Evolutionary conservation across 2,113 vertebrate species (phyloP).

Genomic region (Tretioscincus oriximinensis): DNA sequence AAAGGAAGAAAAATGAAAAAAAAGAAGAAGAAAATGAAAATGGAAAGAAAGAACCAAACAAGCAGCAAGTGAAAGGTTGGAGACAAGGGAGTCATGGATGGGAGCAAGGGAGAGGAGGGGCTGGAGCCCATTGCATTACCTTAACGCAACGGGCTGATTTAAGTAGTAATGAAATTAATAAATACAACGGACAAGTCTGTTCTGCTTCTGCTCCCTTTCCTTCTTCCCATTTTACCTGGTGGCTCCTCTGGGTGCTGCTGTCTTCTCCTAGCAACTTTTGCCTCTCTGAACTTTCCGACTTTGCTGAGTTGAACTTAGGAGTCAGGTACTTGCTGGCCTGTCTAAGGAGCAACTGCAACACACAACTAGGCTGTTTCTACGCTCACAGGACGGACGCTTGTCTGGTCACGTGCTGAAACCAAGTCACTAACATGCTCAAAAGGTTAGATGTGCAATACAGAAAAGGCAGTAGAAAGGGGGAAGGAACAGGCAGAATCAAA

Average conservation of each 20-base stretch:
- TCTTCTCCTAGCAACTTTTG: constrained; percentile 57
- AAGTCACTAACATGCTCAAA: neutral
- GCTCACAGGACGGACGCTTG: fast-evolving
- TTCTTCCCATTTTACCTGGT: constrained; percentile 41
- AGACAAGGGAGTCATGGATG: too few species aligned
- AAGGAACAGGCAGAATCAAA: too few species aligned
- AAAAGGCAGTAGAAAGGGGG: neutral
- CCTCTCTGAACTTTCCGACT: constrained; percentile 53
- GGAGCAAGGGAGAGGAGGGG: too few species aligned
- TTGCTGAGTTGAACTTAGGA: constrained; percentile 44
- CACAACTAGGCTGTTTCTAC: constrained; percentile 45
- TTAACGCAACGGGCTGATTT: too few species aligned
- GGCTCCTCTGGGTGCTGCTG: constrained; percentile 41
- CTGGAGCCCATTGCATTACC: too few species aligned
- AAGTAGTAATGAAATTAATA: too few species aligned
- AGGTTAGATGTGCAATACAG: neutral
- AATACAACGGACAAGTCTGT: neutral
- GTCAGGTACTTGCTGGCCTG: constrained; percentile 47
- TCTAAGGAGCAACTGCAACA: constrained; percentile 55
- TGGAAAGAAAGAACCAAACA: neutral
- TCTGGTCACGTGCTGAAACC: neutral
- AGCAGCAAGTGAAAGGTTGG: neutral
- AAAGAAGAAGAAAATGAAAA: neutral
- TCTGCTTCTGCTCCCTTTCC: constrained; percentile 28
- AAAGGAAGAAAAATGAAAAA: too few species aligned